Conservation (phyloP, 2,888 invertebrate genomes). For the Sturmia bella region DNA sequence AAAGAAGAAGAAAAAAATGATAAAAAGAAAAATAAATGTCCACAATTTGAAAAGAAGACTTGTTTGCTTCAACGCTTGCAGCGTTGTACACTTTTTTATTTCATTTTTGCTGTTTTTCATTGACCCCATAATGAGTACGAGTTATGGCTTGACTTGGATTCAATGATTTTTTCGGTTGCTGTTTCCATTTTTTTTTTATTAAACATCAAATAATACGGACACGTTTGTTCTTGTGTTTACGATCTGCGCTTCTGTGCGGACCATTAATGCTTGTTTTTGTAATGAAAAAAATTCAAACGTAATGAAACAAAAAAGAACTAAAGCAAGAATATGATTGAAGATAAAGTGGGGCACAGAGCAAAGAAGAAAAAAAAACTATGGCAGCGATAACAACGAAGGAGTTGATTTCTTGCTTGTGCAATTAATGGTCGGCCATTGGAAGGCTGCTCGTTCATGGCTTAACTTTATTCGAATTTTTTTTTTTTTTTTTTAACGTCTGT, state of each 20-base stretch:
- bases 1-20: not conserved
- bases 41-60: not conserved
- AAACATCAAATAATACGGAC: conserved; percentile 44
- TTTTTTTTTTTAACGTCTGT: conserved; percentile 27
- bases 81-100: not conserved
- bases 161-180: conserved; percentile 39
- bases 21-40: not conserved
- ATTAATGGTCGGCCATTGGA: conserved; percentile 64
- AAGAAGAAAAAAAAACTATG: conserved; percentile 1
- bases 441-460: conserved; percentile 36
- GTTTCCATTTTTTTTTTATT: conserved; percentile 42
- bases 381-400: conserved; percentile 6
- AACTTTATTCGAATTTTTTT: conserved; percentile 15
- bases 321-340: not conserved
- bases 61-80: not conserved
- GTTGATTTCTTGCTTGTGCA: conserved; percentile 46
- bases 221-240: conserved; percentile 35
- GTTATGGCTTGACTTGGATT: conserved; percentile 61
- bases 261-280: conserved; percentile 58
- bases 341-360: not conserved
- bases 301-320: conserved; percentile 30
- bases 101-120: conserved; percentile 41
- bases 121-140: conserved; percentile 60
- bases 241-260: conserved; percentile 61
- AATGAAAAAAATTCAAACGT: conserved; percentile 58